Evolutionary conservation across 2,888 invertebrate genomes (phyloP).

Genomic region (Acleris laterana): DNA sequence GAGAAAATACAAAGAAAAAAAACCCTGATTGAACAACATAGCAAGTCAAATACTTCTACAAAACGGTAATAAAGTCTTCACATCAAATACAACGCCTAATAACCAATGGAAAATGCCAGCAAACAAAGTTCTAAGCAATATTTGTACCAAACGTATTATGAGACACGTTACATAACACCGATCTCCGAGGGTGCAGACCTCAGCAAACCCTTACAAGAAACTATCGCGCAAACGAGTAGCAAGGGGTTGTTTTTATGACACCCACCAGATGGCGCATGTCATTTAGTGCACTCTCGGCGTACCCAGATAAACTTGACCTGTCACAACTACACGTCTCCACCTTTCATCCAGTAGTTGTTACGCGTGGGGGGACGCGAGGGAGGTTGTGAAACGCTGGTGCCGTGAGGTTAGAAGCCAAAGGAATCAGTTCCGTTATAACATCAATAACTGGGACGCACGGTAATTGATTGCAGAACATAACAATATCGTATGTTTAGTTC

Average conservation of each 20-base stretch:
- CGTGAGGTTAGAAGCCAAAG: constrained; percentile 76
- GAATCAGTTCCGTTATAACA: constrained; percentile 73
- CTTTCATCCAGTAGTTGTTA: constrained; percentile 21
- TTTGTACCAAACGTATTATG: constrained; percentile 9
- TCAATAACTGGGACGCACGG: constrained; percentile 64
- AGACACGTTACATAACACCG: constrained; percentile 17
- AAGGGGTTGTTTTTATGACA: constrained; percentile 78
- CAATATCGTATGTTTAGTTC: constrained; percentile 72
- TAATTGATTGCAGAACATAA: constrained; percentile 75
- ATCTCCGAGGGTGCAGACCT: constrained; percentile 37
- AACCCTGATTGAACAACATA: no score
- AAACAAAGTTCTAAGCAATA: neutral
- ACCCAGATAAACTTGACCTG: constrained; percentile 50
- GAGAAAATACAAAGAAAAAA: no score
- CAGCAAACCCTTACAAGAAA: constrained; percentile 69
- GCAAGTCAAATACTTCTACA: no score
- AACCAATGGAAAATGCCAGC: neutral
- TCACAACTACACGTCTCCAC: constrained; percentile 36
- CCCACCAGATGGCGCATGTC: constrained; percentile 78
- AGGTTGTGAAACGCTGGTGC: constrained; percentile 53
- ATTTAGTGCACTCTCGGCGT: constrained; percentile 70
- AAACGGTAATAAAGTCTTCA: no score
- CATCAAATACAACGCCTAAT: no score
- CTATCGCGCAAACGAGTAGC: constrained; percentile 71
- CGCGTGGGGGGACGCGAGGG: constrained; percentile 35